Conservation (phyloP, 2,888 invertebrate species). For the Cephalotes varians region DNA sequence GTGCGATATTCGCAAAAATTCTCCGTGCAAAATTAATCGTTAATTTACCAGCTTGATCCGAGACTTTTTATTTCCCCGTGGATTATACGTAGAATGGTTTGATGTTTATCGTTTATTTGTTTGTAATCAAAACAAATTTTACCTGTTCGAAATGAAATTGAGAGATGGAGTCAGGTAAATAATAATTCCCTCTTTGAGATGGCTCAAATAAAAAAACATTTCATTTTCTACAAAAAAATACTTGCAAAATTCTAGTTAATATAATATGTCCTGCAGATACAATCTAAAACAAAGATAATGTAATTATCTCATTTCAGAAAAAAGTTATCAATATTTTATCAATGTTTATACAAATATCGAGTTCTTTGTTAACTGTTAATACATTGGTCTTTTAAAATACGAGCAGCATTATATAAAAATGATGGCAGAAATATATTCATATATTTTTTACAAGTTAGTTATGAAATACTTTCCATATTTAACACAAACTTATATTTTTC, state of each 20-base stretch:
- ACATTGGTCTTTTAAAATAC: background rate
- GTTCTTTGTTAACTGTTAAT: background rate
- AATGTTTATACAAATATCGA: background rate
- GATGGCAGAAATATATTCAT: background rate
- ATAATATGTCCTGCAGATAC: background rate
- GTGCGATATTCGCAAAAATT: conserved; percentile 32
- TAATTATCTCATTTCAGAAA: background rate
- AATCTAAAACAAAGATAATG: background rate
- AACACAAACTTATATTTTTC: conserved; percentile 49
- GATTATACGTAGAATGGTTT: conserved; percentile 3
- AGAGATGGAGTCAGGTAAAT: background rate
- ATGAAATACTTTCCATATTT: background rate
- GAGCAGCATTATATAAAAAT: background rate
- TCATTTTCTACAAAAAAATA: background rate
- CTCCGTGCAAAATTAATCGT: conserved; percentile 11
- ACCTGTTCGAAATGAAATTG: background rate
- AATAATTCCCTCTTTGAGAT: background rate
- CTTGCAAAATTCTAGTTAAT: background rate
- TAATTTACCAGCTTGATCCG: conserved; percentile 8
- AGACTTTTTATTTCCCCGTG: background rate
- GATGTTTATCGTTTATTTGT: conserved; percentile 14
- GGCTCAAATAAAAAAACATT: background rate
- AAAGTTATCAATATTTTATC: background rate
- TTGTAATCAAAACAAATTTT: conserved; percentile 43
- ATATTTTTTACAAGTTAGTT: background rate